These are phyloP conservation scores for Trichogramma evanescens DNA, from an alignment of 2,888 invertebrate genomes.

Conservation along the genomic window DNA sequence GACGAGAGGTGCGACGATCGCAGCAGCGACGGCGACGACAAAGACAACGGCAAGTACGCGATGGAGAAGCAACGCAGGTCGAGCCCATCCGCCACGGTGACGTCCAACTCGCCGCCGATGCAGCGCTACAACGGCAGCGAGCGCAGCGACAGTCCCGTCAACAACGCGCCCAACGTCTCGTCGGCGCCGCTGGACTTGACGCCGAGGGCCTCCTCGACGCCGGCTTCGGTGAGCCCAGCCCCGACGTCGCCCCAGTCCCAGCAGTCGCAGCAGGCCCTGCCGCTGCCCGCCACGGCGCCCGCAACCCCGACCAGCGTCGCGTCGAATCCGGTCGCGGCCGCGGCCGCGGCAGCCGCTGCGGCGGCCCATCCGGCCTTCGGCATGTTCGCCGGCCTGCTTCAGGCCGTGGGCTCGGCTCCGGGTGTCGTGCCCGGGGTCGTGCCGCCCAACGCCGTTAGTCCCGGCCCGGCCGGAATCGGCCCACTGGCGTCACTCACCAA, in stretches of 20 bases:
- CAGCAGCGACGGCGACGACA: conserved; percentile 28
- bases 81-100: conserved; percentile 40
- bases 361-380: conserved; percentile 41
- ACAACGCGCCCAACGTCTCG: conserved; percentile 20
- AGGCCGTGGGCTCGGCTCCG: conserved; percentile 37
- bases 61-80: conserved; percentile 34
- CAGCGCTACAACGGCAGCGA: conserved; percentile 48
- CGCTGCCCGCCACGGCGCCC: conserved; percentile 72
- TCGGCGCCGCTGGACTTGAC: conserved; percentile 59
- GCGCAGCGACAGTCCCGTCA: conserved; percentile 56
- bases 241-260: conserved; percentile 62
- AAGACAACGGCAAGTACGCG: conserved; percentile 34
- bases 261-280: conserved; percentile 72
- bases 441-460: conserved; percentile 54
- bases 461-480: conserved; percentile 45
- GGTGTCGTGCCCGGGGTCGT: conserved; percentile 55
- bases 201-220: conserved; percentile 72
- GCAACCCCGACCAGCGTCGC: conserved; percentile 60
- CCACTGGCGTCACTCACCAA: conserved; percentile 44
- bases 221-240: conserved; percentile 71
- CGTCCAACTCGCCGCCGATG: conserved; percentile 49
- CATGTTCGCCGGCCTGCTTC: conserved; percentile 45
- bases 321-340: conserved; percentile 24
- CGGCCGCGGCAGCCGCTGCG: conserved; percentile 45
- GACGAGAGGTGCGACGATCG: conserved; percentile 39